Percentiles rank a stretch among this genome's conserved stretches.
These are phyloP conservation scores for Chelidonichthys spinosus DNA, from an alignment of 2,797 vertebrate species.

Conservation along the genomic window DNA sequence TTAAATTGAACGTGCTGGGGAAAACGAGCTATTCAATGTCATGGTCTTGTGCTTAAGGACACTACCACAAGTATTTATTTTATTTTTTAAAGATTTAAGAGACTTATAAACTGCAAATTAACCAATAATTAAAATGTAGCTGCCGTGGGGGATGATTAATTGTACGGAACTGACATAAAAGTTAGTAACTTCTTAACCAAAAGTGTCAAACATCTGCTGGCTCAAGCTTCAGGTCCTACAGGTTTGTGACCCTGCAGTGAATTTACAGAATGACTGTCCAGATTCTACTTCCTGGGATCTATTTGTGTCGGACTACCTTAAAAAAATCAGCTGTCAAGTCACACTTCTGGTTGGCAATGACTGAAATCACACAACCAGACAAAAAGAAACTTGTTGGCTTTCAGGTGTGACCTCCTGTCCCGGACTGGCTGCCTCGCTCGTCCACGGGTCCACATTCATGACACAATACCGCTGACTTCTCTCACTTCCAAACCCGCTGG, in stretches of 20 bases:
- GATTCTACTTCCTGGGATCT: neutral
- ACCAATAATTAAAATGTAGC: neutral
- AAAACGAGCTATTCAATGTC: neutral
- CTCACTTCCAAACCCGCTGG: conserved; percentile 64
- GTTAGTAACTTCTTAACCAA: neutral
- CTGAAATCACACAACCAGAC: conserved; percentile 31
- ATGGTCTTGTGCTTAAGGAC: neutral
- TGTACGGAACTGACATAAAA: neutral
- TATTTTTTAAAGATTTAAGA: neutral
- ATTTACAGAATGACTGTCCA: neutral
- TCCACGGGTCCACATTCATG: conserved; percentile 48
- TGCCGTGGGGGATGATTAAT: neutral
- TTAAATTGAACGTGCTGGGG: too few relatives aligned
- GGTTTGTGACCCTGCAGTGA: neutral
- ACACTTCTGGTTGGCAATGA: conserved; percentile 27
- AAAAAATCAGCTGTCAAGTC: conserved; percentile 19
- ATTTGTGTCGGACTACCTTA: neutral
- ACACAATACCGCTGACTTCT: conserved; percentile 33
- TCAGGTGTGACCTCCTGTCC: conserved; percentile 53
- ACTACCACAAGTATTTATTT: neutral
- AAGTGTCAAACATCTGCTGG: neutral
- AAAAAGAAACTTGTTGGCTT: conserved; percentile 32
- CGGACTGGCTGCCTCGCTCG: conserved; percentile 21
- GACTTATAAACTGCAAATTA: neutral
- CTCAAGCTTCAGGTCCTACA: conserved; percentile 1